Evolutionary conservation across 2,113 vertebrate genomes (phyloP).

Genomic region (Cnemophilus loriae): DNA sequence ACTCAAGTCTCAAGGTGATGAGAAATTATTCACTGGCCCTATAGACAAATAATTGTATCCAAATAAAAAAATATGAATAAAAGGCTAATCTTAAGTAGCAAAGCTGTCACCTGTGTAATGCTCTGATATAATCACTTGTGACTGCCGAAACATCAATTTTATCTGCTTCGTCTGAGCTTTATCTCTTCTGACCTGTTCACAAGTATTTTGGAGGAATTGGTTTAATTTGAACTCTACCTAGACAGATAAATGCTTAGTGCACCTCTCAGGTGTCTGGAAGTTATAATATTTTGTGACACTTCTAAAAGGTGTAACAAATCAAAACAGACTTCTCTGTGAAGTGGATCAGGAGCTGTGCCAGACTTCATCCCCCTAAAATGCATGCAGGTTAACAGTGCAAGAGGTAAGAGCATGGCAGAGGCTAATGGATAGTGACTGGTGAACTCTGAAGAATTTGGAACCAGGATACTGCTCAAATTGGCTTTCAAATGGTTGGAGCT

Average conservation of each 20-base stretch:
- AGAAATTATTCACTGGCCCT: background rate
- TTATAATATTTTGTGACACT: constrained; percentile 46
- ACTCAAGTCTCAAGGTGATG: background rate
- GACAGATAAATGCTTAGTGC: background rate
- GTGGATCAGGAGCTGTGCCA: background rate
- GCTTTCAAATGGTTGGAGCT: background rate
- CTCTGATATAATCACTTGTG: constrained; percentile 28
- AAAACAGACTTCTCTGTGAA: constrained; percentile 39
- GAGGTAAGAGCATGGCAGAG: background rate
- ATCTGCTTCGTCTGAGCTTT: constrained; percentile 39
- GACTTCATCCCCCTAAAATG: background rate
- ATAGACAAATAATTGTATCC: background rate
- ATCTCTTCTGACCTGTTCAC: constrained; percentile 49
- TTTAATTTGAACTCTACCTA: constrained; percentile 30
- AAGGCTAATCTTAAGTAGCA: background rate
- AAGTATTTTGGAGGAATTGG: constrained; percentile 18
- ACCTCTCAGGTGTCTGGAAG: background rate
- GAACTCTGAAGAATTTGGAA: background rate
- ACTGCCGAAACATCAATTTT: constrained; percentile 6
- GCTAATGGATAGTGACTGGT: constrained; percentile 35
- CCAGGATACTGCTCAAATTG: background rate
- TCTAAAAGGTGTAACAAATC: constrained; percentile 50
- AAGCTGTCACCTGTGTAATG: background rate
- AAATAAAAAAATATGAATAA: background rate
- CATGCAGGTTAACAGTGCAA: background rate